Percentiles rank a stretch among this genome's conserved stretches.
phyloP scores from a whole-genome alignment of 23 tunicate species.

The Trididemnum clinides region DNA sequence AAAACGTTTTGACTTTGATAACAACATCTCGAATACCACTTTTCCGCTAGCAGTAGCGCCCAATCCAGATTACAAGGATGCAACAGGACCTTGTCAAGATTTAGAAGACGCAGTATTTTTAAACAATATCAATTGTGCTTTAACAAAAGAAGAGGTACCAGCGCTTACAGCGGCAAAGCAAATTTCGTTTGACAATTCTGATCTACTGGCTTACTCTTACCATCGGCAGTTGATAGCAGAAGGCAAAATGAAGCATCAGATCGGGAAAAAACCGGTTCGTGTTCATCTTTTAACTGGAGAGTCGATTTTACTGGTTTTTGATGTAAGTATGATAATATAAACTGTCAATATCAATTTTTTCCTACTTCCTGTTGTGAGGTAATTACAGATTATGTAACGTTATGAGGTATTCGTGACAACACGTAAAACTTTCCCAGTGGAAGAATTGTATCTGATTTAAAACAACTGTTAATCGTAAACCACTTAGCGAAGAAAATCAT shows the following conservation, averaged over 20 bases:
- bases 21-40: background rate
- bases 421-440: too few species aligned
- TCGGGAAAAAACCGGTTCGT: slow-evolving; percentile 88
- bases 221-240: slow-evolving; percentile 12
- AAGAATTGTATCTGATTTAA: too few species aligned
- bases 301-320: slow-evolving; percentile 79
- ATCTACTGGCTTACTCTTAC: background rate
- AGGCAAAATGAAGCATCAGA: slow-evolving; percentile 49
- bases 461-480: too few species aligned
- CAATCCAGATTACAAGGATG: background rate
- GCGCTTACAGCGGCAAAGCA: background rate
- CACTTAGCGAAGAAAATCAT: too few species aligned
- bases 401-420: too few species aligned
- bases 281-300: slow-evolving; percentile 80
- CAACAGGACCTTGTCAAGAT: background rate
- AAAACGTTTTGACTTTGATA: too few species aligned
- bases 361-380: too few species aligned
- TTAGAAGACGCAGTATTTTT: background rate
- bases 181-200: background rate
- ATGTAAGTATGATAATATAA: slow-evolving; percentile 67
- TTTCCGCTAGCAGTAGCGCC: background rate
- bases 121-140: background rate
- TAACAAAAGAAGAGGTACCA: background rate
- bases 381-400: too few species aligned
- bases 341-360: background rate